Evolutionary conservation across 2,888 invertebrate genomes (phyloP), one percentile per base, ranked within the genome.

Genomic region (Steinernema scapterisci): DNA sequence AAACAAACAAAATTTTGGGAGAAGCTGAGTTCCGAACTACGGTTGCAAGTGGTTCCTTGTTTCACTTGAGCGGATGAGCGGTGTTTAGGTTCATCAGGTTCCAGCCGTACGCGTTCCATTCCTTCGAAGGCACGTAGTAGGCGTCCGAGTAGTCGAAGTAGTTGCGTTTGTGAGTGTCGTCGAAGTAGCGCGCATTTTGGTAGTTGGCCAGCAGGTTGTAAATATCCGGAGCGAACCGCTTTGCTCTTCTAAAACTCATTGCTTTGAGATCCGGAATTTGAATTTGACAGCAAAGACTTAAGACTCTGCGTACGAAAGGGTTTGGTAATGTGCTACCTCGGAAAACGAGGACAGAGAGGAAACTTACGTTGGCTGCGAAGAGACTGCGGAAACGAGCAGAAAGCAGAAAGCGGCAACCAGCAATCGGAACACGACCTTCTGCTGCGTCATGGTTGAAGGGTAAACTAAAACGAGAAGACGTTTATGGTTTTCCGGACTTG

Each of bases 151-250:
- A 63, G 63, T 63, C 63, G 38, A 63, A 63, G 38, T 63, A 63
- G 63, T 63, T 63, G 63, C 63, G 63, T 27, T 63, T 63, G 63
- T 63, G 63, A 31, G 63, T 63, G 63, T 63, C 63, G 38, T 63
- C 63, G 63, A 63, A 63, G 63, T 25, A 63, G 27, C 63, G 63
- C 16, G 63, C 21, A 13, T 51, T 71, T 27, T 72, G 71, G 51
- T 76, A 76, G 44, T 74, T 74, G 48, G 56, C 72, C 38, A 76
- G 51, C 19, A 76, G 76, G 31, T 48, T 72, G 72, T 74, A 76
- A 71, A 76, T 63, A 16, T 63, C 63, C 7, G 63, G 63, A n/a
- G 63, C 63, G 38, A 63, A 63, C 1, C 63, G 63, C n/a, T 63
- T 52, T 11, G 23, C 23, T 52, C 23, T 52, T 16, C 48, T 48